Base-by-base conservation (phyloP, 2,888 invertebrate species). In the Rhamphomyia laevipes region DNA sequence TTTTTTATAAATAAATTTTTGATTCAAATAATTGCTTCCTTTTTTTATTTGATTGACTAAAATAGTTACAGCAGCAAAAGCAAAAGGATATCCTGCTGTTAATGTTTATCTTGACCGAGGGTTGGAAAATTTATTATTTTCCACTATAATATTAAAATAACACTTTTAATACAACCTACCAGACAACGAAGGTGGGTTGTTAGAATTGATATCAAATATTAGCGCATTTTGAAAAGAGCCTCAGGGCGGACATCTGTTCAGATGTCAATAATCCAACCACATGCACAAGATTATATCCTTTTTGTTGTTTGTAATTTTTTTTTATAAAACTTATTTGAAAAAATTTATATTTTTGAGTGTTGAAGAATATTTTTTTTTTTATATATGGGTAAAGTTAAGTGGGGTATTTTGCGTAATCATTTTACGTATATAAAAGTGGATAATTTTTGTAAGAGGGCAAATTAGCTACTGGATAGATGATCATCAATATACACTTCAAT, bases 201-300 rank as follows among this genome's bases (percentile, higher is more conserved):
- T 9, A 7, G 23, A 27, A 27, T 27, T 5, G 23, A 27, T 27
- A 27, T 27, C 23, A 27, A 27, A 27, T 27, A 27, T 27, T 27
- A 27, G 23, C 23, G 15, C 16, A 9, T 9, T 13, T 18, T 37
- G 16, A 15, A 40, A 18, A 48, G 3, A 17, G 54, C 58, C 56
- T 49, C 23, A 43, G 51, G 59, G 53, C 46, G 50, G 54, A 59
- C 59, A 59, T 59, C 59, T 59, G 59, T 58, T 58, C 55, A 38
- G 42, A 47, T 49, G 54, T 52, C 53, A 53, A 55, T 57, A 55
- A 56, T 55, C 53, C 52, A 52, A 56, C 56, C 57, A 57, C 57
- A 58, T 57, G 56, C 52, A 52, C 48, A 43, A 51, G 54, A 56
- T 57, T 56, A 57, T 53, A 51, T 51, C 50, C 17, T 18, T 12